phyloP scores from a whole-genome alignment of 2,888 invertebrate genomes.

The Protula sp. region DNA sequence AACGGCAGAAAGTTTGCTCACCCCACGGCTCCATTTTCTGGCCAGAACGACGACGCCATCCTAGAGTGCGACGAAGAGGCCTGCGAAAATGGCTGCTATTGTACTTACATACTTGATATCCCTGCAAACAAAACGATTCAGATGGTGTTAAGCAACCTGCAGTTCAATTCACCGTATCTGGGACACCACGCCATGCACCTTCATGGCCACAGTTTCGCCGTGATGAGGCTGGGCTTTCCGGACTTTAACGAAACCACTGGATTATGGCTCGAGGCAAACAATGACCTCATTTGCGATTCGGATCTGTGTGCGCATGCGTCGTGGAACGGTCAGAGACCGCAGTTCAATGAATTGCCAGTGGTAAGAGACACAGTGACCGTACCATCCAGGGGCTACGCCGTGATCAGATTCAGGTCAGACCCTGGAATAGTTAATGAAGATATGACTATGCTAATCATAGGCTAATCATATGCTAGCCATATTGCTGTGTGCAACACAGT shows the following conservation, averaged over 20 bases:
- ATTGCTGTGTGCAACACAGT: no score
- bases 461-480: no score
- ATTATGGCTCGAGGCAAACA: neutral
- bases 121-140: neutral
- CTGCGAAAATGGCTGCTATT: neutral
- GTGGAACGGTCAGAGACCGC: no score
- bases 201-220: neutral
- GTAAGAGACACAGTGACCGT: neutral
- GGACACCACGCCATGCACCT: neutral
- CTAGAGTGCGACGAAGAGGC: neutral
- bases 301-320: neutral
- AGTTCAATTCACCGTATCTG: neutral
- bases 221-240: neutral
- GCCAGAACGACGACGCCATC: neutral
- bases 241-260: neutral
- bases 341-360: neutral
- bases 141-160: neutral
- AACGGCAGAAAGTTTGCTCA: conserved; percentile 5
- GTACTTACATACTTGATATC: neutral
- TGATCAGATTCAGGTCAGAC: neutral
- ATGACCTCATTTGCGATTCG: neutral
- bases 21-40: conserved; percentile 5
- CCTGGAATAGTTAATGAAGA: no score
- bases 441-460: no score
- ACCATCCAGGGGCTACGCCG: neutral